A percentile compares a stretch with the other conserved stretches of the same genome.
Conservation (phyloP, 2,113 vertebrate genomes). For the Seriola aureovittata region DNA sequence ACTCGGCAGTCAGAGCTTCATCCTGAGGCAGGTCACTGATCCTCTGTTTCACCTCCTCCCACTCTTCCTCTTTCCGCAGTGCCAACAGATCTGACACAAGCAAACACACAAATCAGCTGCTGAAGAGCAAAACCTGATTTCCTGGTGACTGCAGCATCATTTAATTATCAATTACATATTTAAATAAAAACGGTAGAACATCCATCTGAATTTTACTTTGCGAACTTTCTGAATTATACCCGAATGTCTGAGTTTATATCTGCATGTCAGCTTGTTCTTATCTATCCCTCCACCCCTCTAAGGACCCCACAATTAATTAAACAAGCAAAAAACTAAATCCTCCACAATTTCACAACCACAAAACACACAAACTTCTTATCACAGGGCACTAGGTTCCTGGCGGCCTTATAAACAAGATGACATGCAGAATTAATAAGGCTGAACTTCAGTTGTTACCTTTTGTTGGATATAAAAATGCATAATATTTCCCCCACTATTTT, state of each 20-base stretch:
- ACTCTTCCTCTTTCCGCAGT: slow-evolving; percentile 89
- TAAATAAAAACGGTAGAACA: not conserved
- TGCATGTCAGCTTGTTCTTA: not conserved
- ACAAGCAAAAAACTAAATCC: not conserved
- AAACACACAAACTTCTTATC: slow-evolving; percentile 9
- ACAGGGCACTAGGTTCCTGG: not conserved
- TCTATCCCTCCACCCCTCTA: not conserved
- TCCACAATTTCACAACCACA: not conserved
- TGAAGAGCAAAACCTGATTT: slow-evolving; percentile 7
- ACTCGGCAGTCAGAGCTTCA: slow-evolving; percentile 89
- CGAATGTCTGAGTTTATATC: not conserved
- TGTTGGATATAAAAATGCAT: not conserved
- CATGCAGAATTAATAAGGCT: slow-evolving; percentile 7
- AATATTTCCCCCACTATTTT: not conserved
- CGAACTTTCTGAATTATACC: not conserved
- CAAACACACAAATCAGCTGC: slow-evolving; percentile 50
- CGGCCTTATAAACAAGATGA: not conserved
- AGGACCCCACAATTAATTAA: not conserved
- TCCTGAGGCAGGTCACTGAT: slow-evolving; percentile 89
- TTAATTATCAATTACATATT: not conserved
- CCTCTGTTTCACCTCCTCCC: slow-evolving; percentile 90
- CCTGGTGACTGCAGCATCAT: not conserved
- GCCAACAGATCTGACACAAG: slow-evolving; percentile 86
- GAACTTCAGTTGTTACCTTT: not conserved
- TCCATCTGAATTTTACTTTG: not conserved